These are phyloP conservation scores for Helarctos malayanus DNA, from an alignment of 2,797 vertebrate species.

Conservation along the genomic window DNA sequence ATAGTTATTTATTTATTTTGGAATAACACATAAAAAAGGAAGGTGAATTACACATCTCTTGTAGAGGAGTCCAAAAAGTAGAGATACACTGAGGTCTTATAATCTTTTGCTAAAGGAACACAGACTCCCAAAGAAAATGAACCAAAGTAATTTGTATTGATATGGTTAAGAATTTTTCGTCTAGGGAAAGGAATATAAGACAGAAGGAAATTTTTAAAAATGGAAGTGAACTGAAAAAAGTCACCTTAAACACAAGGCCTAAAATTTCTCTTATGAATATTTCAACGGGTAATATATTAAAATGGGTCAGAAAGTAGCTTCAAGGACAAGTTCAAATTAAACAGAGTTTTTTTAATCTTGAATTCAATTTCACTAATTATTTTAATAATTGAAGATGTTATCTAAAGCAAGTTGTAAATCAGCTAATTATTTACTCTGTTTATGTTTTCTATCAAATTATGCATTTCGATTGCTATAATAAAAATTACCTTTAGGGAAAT, in stretches of 20 bases:
- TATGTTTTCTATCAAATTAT: conserved; percentile 86
- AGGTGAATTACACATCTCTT: background rate
- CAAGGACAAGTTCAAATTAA: conserved; percentile 87
- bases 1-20: background rate
- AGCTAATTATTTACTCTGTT: conserved; percentile 88
- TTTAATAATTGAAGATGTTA: conserved; percentile 89
- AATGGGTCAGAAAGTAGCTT: conserved; percentile 85
- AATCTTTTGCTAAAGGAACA: conserved; percentile 5
- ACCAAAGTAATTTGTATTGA: conserved; percentile 42
- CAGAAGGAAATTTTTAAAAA: background rate
- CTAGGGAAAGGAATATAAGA: conserved; percentile 31
- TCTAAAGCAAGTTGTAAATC: conserved; percentile 87
- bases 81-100: background rate
- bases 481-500: conserved; percentile 73
- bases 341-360: conserved; percentile 82
- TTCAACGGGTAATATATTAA: conserved; percentile 79
- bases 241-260: conserved; percentile 68
- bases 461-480: conserved; percentile 76
- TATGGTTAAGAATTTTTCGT: conserved; percentile 49
- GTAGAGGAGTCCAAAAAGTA: background rate
- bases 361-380: conserved; percentile 88
- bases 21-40: background rate
- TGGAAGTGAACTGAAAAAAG: conserved; percentile 55
- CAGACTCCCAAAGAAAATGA: background rate
- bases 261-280: conserved; percentile 76